Percentiles rank a stretch among this genome's conserved stretches.
phyloP scores from a whole-genome alignment of 2,888 invertebrate genomes.

The Eurytoma adleriae region DNA sequence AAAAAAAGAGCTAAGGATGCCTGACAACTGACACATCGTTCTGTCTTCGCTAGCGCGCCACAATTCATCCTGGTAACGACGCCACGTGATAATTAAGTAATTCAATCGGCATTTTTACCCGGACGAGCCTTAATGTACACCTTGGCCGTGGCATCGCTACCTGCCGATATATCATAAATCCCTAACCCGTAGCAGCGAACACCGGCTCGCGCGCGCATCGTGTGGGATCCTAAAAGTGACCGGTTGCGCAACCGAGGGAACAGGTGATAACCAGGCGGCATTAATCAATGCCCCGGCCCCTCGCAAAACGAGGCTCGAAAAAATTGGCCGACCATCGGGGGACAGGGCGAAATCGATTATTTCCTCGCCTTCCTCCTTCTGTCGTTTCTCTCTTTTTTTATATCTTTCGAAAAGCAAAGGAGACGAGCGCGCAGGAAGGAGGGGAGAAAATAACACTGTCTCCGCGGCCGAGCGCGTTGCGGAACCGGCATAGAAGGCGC shows the following conservation, averaged over 20 bases:
- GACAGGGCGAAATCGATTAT: slow-evolving; percentile 49
- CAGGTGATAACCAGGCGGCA: slow-evolving; percentile 53
- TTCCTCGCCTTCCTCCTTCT: slow-evolving; percentile 35
- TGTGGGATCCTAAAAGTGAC: slow-evolving; percentile 47
- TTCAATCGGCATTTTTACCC: slow-evolving; percentile 36
- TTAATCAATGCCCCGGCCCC: slow-evolving; percentile 36
- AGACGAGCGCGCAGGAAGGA: not conserved
- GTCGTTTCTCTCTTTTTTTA: not conserved
- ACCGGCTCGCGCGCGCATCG: slow-evolving; percentile 56
- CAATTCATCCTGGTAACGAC: slow-evolving; percentile 10
- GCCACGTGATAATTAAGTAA: slow-evolving; percentile 49
- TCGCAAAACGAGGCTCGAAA: slow-evolving; percentile 17
- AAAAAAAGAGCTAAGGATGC: not conserved
- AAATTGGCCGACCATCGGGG: slow-evolving; percentile 12
- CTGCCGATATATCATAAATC: slow-evolving; percentile 48
- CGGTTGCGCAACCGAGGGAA: slow-evolving; percentile 36
- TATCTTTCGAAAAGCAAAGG: not conserved
- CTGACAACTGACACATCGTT: slow-evolving; percentile 17
- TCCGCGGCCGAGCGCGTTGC: not conserved
- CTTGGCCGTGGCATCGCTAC: slow-evolving; percentile 17
- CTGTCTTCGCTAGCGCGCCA: not conserved
- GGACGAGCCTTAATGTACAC: slow-evolving; percentile 26
- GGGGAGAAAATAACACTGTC: slow-evolving; percentile 24
- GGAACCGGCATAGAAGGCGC: slow-evolving; percentile 1
- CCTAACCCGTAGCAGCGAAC: slow-evolving; percentile 18